phyloP scores from a whole-genome alignment of 2,888 invertebrate species.

The Plagodis dolabraria region DNA sequence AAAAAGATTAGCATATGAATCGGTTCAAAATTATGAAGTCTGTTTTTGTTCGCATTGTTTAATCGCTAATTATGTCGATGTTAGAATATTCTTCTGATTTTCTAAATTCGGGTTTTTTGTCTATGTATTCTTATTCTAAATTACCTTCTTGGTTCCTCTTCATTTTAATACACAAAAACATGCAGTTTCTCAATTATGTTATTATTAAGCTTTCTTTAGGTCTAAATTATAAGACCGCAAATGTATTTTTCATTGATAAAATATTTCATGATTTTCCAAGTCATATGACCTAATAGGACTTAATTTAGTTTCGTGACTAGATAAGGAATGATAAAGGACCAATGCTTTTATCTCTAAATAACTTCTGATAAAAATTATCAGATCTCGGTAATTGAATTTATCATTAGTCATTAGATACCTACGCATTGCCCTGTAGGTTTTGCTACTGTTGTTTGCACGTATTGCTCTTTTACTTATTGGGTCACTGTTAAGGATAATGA shows the following conservation, averaged over 20 bases:
- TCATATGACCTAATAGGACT: too few species aligned
- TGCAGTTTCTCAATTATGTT: too few species aligned
- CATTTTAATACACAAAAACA: too few species aligned
- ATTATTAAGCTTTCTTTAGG: too few species aligned
- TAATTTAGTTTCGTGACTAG: conserved; percentile 2
- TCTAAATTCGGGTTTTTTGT: conserved; percentile 5
- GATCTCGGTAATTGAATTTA: conserved; percentile 53
- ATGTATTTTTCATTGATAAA: too few species aligned
- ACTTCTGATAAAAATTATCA: conserved; percentile 45
- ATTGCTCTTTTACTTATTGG: conserved; percentile 50
- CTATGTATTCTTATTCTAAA: background rate
- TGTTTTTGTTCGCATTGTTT: conserved; percentile 28
- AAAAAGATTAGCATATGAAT: conserved; percentile 30
- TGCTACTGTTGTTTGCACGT: conserved; percentile 41
- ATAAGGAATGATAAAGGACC: conserved; percentile 33
- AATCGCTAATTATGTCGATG: conserved; percentile 15
- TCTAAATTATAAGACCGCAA: too few species aligned
- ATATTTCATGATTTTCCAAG: too few species aligned
- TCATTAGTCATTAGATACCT: too few species aligned
- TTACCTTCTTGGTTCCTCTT: background rate
- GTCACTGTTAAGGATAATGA: conserved; percentile 48
- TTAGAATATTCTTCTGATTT: conserved; percentile 17
- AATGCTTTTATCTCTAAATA: conserved; percentile 41
- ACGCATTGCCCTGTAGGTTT: background rate
- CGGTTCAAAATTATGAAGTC: conserved; percentile 18